These are phyloP conservation scores for Pterocles gutturalis DNA, from an alignment of 2,113 vertebrate genomes.

Conservation along the genomic window DNA sequence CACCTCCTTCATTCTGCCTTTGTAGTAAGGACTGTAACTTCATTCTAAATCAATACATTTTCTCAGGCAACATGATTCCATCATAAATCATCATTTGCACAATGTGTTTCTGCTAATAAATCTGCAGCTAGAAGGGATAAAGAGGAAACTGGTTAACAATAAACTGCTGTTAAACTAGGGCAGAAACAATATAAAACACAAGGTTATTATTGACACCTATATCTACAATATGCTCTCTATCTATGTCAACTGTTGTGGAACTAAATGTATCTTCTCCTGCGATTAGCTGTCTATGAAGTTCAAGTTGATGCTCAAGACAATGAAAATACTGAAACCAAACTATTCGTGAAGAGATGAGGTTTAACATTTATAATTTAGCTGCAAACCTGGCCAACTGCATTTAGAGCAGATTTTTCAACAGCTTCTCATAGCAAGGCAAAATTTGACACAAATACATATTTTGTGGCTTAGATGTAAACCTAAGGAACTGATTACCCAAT, in stretches of 20 bases:
- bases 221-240: not conserved
- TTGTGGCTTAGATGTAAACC: conserved; percentile 64
- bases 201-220: conserved; percentile 34
- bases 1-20: not conserved
- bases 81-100: conserved; percentile 89
- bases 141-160: conserved; percentile 65
- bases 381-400: conserved; percentile 24
- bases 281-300: not conserved
- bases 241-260: not conserved
- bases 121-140: conserved; percentile 60
- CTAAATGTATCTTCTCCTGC: not conserved
- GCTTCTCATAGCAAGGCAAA: conserved; percentile 40
- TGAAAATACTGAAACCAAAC: not conserved
- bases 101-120: conserved; percentile 70
- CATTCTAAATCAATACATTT: conserved; percentile 84
- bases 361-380: conserved; percentile 21
- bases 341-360: not conserved
- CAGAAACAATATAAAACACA: conserved; percentile 20
- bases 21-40: not conserved
- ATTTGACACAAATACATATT: conserved; percentile 51
- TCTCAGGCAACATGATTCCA: conserved; percentile 79
- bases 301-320: not conserved
- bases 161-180: conserved; percentile 29
- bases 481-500: conserved; percentile 42
- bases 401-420: conserved; percentile 29